Conservation (phyloP, 2,888 invertebrate species). For the Biston betularia region DNA sequence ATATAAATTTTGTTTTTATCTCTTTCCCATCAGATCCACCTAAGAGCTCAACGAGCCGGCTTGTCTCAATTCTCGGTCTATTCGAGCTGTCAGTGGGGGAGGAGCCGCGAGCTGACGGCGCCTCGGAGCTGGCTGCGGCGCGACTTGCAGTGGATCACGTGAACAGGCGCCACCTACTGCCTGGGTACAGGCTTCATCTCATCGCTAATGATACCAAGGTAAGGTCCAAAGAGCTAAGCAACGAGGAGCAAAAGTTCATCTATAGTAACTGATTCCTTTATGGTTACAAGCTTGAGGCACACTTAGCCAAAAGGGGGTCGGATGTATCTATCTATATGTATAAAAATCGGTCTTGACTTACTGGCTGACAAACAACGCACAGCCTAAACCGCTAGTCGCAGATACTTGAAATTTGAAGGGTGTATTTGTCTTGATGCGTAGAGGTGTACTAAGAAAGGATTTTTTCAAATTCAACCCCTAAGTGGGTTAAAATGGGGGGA, state of each 20-base stretch:
- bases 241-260: background rate
- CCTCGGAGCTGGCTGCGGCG: slow-evolving; percentile 92
- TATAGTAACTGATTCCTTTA: too few relatives aligned
- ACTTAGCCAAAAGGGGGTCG: too few relatives aligned
- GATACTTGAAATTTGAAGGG: too few relatives aligned
- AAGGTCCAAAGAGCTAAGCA: slow-evolving; percentile 36
- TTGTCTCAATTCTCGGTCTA: slow-evolving; percentile 90
- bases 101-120: slow-evolving; percentile 88
- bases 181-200: slow-evolving; percentile 91
- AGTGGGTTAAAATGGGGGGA: too few relatives aligned
- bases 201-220: slow-evolving; percentile 96
- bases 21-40: slow-evolving; percentile 57
- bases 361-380: too few relatives aligned
- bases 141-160: slow-evolving; percentile 92
- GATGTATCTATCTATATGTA: too few relatives aligned
- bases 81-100: slow-evolving; percentile 91
- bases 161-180: slow-evolving; percentile 89
- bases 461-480: too few relatives aligned
- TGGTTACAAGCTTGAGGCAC: too few relatives aligned
- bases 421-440: too few relatives aligned
- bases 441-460: too few relatives aligned
- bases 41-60: slow-evolving; percentile 66
- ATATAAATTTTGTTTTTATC: background rate
- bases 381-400: too few relatives aligned
- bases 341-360: too few relatives aligned